Evolutionary conservation across 2,797 vertebrate genomes (phyloP).

Genomic region (Spheniscus humboldti): DNA sequence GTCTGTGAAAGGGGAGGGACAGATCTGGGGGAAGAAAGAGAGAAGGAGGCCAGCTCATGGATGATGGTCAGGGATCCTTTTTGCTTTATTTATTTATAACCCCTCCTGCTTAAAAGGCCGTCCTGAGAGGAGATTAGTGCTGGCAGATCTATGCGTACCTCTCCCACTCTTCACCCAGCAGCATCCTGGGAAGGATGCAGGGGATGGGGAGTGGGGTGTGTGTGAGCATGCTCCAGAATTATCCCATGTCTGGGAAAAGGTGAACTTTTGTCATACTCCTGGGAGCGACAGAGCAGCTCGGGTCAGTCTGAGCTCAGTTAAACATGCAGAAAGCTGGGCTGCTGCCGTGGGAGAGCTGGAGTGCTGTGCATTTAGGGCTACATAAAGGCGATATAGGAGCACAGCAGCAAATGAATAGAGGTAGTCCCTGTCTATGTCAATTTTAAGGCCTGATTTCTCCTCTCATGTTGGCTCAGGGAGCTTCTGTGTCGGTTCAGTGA

Average conservation of each 20-base stretch:
- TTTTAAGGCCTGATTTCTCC: not conserved
- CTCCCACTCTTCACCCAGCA: not conserved
- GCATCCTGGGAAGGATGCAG: not conserved
- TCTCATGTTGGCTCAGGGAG: not conserved
- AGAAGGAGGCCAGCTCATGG: not conserved
- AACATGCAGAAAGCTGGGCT: fast-evolving
- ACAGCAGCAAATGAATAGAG: not conserved
- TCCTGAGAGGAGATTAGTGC: not conserved
- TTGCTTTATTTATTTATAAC: conserved; percentile 35
- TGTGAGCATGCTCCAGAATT: not conserved
- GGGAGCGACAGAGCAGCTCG: fast-evolving
- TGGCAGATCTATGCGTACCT: not conserved
- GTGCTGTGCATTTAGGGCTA: not conserved
- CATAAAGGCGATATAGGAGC: not conserved
- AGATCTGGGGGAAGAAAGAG: not conserved
- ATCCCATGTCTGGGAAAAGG: not conserved
- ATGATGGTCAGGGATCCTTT: not conserved
- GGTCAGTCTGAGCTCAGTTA: not conserved
- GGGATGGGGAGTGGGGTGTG: not conserved
- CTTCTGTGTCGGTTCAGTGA: not conserved
- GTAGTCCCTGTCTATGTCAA: not conserved
- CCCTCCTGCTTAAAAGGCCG: not conserved
- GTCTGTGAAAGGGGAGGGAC: conserved; percentile 34
- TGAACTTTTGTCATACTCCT: not conserved
- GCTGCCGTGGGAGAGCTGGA: not conserved